These are phyloP conservation scores for Epizoanthus stellaris DNA, from an alignment of 92 coral and sea anemone species.

Conservation along the genomic window DNA sequence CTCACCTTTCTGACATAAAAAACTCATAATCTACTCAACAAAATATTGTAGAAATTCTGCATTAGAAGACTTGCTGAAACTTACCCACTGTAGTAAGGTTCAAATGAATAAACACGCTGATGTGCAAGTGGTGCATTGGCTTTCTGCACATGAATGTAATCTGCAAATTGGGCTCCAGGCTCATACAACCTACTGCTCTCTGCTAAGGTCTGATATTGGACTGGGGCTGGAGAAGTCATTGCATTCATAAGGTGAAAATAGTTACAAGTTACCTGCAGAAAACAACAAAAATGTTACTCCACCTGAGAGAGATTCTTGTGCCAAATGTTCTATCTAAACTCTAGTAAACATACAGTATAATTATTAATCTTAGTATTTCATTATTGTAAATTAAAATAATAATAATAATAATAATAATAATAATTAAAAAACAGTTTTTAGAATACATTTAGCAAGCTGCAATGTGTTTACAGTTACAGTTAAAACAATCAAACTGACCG, in stretches of 20 bases:
- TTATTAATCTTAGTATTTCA: not conserved
- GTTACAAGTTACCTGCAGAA: constrained; percentile 89
- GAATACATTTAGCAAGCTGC: too few relatives aligned
- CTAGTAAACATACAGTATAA: not conserved
- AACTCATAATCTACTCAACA: not conserved
- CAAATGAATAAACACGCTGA: constrained; percentile 70
- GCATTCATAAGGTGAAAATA: constrained; percentile 93
- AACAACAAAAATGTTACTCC: not conserved
- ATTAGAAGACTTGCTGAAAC: not conserved
- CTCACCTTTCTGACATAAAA: too few relatives aligned
- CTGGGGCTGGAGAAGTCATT: constrained; percentile 83
- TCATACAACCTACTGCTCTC: constrained; percentile 93
- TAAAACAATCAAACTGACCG: too few relatives aligned
- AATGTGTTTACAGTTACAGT: too few relatives aligned
- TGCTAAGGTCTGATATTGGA: constrained; percentile 90
- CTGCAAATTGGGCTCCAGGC: constrained; percentile 97
- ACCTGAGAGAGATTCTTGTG: too few relatives aligned
- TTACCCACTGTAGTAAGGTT: constrained; percentile 62
- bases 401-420: too few relatives aligned
- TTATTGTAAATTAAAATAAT: too few relatives aligned
- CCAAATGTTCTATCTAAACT: not conserved
- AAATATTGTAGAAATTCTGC: not conserved
- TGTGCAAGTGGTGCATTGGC: constrained; percentile 73
- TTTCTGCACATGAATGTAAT: constrained; percentile 80
- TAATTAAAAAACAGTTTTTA: too few relatives aligned